Percentiles rank a stretch among this genome's conserved stretches.
These are phyloP conservation scores for Notodonta dromedarius DNA, from an alignment of 2,888 invertebrate genomes.

Conservation along the genomic window DNA sequence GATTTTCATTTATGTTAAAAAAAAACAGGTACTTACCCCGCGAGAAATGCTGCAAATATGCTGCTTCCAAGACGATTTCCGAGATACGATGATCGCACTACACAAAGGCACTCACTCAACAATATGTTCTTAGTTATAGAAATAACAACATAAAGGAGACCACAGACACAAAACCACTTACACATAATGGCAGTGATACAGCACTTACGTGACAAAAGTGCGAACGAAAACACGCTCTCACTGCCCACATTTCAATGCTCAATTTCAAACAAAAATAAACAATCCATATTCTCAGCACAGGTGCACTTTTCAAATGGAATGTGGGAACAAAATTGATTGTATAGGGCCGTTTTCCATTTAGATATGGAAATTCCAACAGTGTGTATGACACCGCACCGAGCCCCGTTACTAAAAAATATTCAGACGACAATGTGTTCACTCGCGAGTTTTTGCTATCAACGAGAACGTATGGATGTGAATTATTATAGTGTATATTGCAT, in stretches of 20 bases:
- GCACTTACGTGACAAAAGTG: slow-evolving; percentile 38
- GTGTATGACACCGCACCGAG: slow-evolving; percentile 62
- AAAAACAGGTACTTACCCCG: too few species aligned
- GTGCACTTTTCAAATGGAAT: slow-evolving; percentile 79
- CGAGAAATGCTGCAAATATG: too few species aligned
- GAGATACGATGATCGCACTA: too few species aligned
- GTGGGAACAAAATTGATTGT: slow-evolving; percentile 78
- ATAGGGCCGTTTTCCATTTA: slow-evolving; percentile 79
- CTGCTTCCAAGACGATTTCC: too few species aligned
- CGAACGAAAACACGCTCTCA: slow-evolving; percentile 24
- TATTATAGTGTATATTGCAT: slow-evolving; percentile 18
- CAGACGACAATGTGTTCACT: slow-evolving; percentile 36
- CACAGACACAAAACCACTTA: slow-evolving; percentile 36
- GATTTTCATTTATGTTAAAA: too few species aligned
- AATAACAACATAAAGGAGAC: background rate
- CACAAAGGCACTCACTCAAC: background rate
- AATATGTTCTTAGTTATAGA: background rate
- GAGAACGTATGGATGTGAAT: slow-evolving; percentile 26
- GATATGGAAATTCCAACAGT: slow-evolving; percentile 77
- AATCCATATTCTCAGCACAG: slow-evolving; percentile 69
- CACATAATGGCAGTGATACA: slow-evolving; percentile 28
- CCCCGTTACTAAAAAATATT: slow-evolving; percentile 62
- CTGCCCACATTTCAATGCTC: slow-evolving; percentile 57
- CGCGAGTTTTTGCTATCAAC: slow-evolving; percentile 36
- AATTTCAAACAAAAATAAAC: slow-evolving; percentile 62